Evolutionary conservation across 2,888 invertebrate genomes (phyloP), one percentile per base, ranked within the genome.

Genomic region (Coleophora flavipennella): DNA sequence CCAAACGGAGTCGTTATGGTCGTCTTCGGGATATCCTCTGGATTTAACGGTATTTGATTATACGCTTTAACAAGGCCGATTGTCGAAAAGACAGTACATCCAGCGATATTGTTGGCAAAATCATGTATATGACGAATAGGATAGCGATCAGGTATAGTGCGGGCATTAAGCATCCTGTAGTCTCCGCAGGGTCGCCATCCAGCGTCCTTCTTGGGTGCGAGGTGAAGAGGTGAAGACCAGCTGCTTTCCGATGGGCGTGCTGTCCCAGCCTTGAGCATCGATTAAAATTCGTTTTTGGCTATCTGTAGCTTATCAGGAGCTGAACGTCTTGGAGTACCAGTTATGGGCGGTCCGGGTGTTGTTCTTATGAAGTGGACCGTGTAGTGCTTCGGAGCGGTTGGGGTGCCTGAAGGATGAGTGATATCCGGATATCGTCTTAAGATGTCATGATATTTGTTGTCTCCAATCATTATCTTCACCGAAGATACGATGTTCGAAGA

Each of bases 181-280:
- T n/a, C n/a, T n/a, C n/a, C n/a, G n/a, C n/a, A n/a, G n/a, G 10
- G 11, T 28, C 9, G 9, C 14, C 13, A 29, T 4, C 29, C 8
- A 10, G 12, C 29, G 2, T 28, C n/a, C 6, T 13, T 29, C 7
- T 31, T 32, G 26, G 14, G 20, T 9, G 28, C 28, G 8, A 27
- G 2, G 28, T 27, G 28, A 8, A 27, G 10, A 27, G 57, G 59
- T 3, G 51, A 51, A 4, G 62, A 42, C 65, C 62, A 66, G 1
- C 51, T 45, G 38, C 55, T 50, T 8, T 46, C 28, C 25, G 50
- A 48, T 33, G 47, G 42, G 4, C 52, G 13, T 31, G 46, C 48
- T 28, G 47, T 52, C n/a, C 51, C 50, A n/a, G 26, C 31, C 25
- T 38, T 12, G 28, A 49, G 29, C 51, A 57, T 53, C 3, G 27